Evolutionary conservation across 2,113 vertebrate genomes (phyloP), one percentile per base, ranked within the genome.

Genomic region (Lepus europaeus): DNA sequence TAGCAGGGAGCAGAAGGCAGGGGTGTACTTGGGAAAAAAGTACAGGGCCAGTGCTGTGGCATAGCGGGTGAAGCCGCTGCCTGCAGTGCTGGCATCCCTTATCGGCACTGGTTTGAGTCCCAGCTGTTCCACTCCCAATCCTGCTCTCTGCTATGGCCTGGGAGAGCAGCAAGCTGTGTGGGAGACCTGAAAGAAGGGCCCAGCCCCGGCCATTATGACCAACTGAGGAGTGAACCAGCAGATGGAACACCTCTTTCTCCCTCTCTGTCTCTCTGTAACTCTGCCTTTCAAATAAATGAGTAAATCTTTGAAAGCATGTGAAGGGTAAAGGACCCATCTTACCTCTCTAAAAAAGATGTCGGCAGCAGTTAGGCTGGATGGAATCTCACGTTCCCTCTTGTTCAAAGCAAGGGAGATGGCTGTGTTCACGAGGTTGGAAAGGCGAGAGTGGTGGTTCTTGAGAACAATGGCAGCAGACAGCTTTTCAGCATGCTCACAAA

Each of bases 271-370:
- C 45, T 45, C 45, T 45, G 45, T 45, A 45, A 45, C 45, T 45
- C 45, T 45, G 45, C 45, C 45, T 45, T 45, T 45, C 45, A 45
- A 45, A 45, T 45, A 45, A 45, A 45, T 45, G 45, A 45, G 6
- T 45, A 45, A 45, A n/a, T 33, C 45, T 77, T 70, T 36, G 91
- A 7, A 70, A 5, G 9, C 23, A 13, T 11, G 22, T 64, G 45
- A 63, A 79, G 29, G 59, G 17, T 7, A 39, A 22, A 53, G 51
- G 64, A 29, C 33, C 14, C 8, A 6, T 74, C 97, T 97, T 90
- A 99, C 99, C 99, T 99, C 99, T 97, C 99, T 98, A 96, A 99
- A 99, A 98, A 99, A 99, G 88, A 99, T 98, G 29, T 99, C 99
- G 0, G 99, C 99, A 0, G 99, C 97, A 0, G 99, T 99, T 95